These are phyloP conservation scores for Spatula versicolor DNA, from an alignment of 2,797 vertebrate genomes.

Conservation along the genomic window DNA sequence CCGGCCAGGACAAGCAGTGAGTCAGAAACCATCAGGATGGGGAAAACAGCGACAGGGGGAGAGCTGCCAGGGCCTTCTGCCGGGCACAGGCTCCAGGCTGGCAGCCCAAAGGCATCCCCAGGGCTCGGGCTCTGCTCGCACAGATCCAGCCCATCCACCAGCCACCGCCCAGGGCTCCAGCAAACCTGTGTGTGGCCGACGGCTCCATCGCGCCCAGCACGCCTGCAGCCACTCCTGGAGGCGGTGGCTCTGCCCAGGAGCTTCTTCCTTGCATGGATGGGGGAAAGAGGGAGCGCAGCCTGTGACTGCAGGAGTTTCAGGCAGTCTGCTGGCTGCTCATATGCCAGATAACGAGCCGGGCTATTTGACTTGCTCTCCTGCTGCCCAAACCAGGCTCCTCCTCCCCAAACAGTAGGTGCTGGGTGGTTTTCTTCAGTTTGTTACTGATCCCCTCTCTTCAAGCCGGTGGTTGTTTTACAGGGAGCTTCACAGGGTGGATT, in stretches of 20 bases:
- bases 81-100: accelerated
- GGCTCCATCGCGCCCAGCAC: neutral
- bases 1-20: accelerated
- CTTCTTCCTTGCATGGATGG: neutral
- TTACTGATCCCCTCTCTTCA: neutral
- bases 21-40: neutral
- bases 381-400: neutral
- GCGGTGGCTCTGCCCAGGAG: accelerated
- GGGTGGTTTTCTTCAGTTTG: neutral
- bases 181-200: accelerated
- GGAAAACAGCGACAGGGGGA: neutral
- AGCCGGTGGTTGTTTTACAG: neutral
- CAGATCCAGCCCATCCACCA: neutral
- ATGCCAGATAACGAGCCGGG: neutral
- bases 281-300: neutral
- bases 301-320: neutral
- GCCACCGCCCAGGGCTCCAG: neutral
- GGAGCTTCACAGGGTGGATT: neutral
- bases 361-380: neutral
- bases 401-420: neutral
- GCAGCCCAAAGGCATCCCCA: neutral
- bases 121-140: neutral
- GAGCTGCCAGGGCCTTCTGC: neutral
- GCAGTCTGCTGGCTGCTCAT: neutral
- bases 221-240: neutral